Base-by-base conservation (phyloP, 2,888 invertebrate genomes). In the Nematopogon swammerdamellus region DNA sequence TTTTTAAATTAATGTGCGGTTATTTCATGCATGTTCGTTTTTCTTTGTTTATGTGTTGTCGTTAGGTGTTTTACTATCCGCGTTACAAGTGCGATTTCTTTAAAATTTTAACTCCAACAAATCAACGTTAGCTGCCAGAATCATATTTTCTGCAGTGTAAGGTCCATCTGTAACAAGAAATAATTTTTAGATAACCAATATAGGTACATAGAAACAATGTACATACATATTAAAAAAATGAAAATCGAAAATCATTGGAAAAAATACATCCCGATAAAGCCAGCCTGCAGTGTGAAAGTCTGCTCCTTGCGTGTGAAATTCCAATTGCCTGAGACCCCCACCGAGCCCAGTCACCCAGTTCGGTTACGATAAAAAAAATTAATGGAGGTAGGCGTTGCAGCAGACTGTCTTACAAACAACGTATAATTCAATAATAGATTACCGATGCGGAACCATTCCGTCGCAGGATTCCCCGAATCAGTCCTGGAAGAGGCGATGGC, bases 401-500 rank as follows among this genome's bases (percentile, higher is more conserved):
- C n/a, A n/a, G n/a, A n/a, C n/a, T n/a, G n/a, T n/a, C n/a, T n/a
- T n/a, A n/a, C n/a, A n/a, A n/a, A n/a, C n/a, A n/a, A n/a, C 10
- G 8, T 14, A 4, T 4, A 14, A 14, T 18, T 14, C 19, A 11
- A 18, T 14, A 44, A 8, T 17, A 6, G 19, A 18, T 70, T 67
- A 87, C 88, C 81, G 50, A 88, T 71, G 48, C 70, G 67, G 60
- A 82, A 85, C 85, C 85, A 88, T 42, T 74, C 65, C 10, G 65
- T 70, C 44, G 69, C 70, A 1, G 70, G 72, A 50, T 73, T 65
- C 36, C 85, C 85, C 19, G 81, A 74, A 53, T 89, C 85, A 43
- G 63, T 65, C 51, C 88, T 72, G 0, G 87, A 86, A 1, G 86
- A 79, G 45, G 80, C 74, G 5, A 89, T 65, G 1, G 88, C 89